phyloP scores from a whole-genome alignment of 1,140 invertebrate genomes.

The Magallana ariakensis region DNA sequence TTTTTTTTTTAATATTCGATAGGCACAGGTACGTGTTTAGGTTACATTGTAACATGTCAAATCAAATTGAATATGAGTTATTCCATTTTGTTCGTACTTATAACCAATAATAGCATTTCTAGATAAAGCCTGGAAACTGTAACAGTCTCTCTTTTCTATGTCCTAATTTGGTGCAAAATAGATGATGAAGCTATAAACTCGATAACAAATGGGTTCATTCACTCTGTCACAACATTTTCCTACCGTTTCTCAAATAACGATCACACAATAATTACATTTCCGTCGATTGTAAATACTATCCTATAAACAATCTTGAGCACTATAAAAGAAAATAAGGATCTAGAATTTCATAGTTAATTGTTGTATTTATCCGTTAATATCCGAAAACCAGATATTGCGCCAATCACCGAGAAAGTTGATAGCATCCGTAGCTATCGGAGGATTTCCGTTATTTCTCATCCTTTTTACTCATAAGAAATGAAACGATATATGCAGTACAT shows the following conservation, averaged over 20 bases:
- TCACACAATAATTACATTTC: conserved; percentile 13
- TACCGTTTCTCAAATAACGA: not conserved
- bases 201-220: not conserved
- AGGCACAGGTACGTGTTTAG: no score
- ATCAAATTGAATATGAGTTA: no score
- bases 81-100: no score
- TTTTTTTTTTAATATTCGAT: no score
- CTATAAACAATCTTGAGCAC: not conserved
- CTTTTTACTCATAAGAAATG: no score
- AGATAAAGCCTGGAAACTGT: no score
- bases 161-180: not conserved
- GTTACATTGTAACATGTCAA: no score
- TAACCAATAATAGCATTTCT: no score
- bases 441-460: no score
- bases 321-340: not conserved
- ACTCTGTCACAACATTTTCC: not conserved
- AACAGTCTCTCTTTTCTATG: not conserved
- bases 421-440: no score
- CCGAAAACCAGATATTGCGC: not conserved
- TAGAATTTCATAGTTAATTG: not conserved
- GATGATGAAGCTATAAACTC: not conserved
- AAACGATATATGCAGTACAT: no score
- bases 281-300: not conserved
- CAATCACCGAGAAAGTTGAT: not conserved
- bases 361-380: not conserved